phyloP scores from a whole-genome alignment of 2,113 vertebrate species.

The Hippopotamus amphibius region DNA sequence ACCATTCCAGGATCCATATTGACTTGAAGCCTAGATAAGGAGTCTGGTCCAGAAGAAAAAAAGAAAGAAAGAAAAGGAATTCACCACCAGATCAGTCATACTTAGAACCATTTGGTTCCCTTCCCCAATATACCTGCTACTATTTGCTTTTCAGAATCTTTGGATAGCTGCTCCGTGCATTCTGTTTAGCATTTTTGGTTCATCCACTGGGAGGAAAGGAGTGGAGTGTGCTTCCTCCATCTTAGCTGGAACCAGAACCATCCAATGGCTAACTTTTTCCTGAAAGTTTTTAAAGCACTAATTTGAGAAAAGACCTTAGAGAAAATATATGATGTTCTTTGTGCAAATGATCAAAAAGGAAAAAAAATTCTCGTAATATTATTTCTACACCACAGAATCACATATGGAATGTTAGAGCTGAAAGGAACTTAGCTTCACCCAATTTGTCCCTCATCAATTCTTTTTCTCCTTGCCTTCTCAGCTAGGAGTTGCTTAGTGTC shows the following conservation, averaged over 20 bases:
- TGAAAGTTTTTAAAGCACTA: neutral
- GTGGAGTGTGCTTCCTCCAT: neutral
- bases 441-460: neutral
- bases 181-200: accelerated
- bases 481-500: neutral
- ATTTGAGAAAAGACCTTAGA: neutral
- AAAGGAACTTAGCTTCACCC: neutral
- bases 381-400: neutral
- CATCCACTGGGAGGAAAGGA: neutral
- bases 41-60: neutral
- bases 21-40: neutral
- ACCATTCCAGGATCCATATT: neutral
- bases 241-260: neutral
- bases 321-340: neutral
- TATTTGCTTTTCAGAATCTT: neutral
- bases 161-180: no score
- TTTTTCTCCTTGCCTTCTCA: neutral
- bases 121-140: no score
- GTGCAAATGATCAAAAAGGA: neutral
- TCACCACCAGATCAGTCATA: neutral
- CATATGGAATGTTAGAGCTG: neutral
- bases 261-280: neutral
- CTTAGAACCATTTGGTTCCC: no score
- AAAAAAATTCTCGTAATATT: neutral
- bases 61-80: neutral